Evolutionary conservation across 2,113 vertebrate genomes (phyloP), one percentile per base, ranked within the genome.

Genomic region (Amblyopsis rosae): DNA sequence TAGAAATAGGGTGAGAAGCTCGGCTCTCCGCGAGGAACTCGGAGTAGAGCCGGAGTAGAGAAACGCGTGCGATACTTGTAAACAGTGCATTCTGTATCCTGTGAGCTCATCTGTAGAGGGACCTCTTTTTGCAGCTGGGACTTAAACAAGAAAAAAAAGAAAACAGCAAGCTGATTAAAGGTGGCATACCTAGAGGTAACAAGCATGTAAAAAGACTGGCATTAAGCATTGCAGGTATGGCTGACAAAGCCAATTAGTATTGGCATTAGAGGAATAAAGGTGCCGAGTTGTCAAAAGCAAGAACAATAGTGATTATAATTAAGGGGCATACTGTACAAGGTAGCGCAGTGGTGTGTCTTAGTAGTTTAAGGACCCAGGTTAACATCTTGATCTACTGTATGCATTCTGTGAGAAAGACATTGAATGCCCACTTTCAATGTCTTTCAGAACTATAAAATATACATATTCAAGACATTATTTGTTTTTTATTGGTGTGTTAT

Each of bases 191-290:
- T 88, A 76, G 72, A 77, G 71, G 80, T 76, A 58, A 55, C 13
- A 12, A 15, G 26, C 16, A 41, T 47, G 54, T 32, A 56, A 69
- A 64, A 64, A 32, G 70, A 76, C 76, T 45, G 55, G 76, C 55
- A 84, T 41, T 72, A 80, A 75, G 72, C 15, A n/a, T 73, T 59
- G 68, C 75, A 79, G 75, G 81, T 51, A 73, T 72, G 62, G 65
- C 69, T 55, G 71, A 72, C 74, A 82, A 79, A 85, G 78, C 78
- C 85, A 90, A 89, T 92, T 88, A 87, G 66, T 17, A 47, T 83
- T 81, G 76, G 77, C 69, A 73, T 75, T 32, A 65, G 17, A 73
- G 33, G 82, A 86, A 81, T 76, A 87, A 82, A 77, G 80, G 73
- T 72, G 75, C 71, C 71, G 79, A 81, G 77, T 77, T 81, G 77